Conservation (phyloP, 2,888 invertebrate genomes). For the Limnephilus rhombicus region DNA sequence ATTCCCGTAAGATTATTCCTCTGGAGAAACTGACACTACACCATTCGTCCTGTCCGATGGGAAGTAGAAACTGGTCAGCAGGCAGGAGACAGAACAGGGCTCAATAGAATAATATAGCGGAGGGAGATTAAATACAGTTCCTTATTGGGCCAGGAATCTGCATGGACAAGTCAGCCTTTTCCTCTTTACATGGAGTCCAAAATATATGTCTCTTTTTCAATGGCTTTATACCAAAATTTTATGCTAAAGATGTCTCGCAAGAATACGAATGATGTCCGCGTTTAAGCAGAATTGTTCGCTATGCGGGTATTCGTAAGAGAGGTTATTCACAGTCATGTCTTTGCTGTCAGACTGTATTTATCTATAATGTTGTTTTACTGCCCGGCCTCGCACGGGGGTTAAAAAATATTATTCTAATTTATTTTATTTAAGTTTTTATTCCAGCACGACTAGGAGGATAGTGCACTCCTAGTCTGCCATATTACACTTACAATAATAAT, state of each 20-base stretch:
- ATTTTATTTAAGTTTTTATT: background rate
- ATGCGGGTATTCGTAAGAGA: background rate
- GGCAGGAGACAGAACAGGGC: background rate
- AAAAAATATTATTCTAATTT: background rate
- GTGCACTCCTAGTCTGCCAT: no score
- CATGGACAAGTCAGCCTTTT: background rate
- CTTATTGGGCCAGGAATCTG: slow-evolving; percentile 35
- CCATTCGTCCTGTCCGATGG: background rate
- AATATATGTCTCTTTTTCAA: slow-evolving; percentile 36
- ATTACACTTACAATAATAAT: background rate
- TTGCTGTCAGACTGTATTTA: background rate
- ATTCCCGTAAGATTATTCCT: slow-evolving; percentile 3
- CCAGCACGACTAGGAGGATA: no score
- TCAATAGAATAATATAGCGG: background rate
- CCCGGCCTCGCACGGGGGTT: background rate
- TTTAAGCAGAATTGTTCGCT: background rate
- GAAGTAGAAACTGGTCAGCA: background rate
- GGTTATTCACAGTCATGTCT: background rate
- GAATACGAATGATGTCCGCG: slow-evolving; percentile 41
- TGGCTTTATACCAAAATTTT: slow-evolving; percentile 38
- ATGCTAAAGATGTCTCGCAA: slow-evolving; percentile 16
- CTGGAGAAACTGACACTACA: slow-evolving; percentile 1
- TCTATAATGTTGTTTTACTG: background rate
- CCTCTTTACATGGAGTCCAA: slow-evolving; percentile 38
- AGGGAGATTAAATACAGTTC: background rate